These are phyloP conservation scores for Calvadosia cruxmelitensis DNA, from an alignment of 30 jellyfish, hydroid and myxozoan genomes.

Conservation along the genomic window DNA sequence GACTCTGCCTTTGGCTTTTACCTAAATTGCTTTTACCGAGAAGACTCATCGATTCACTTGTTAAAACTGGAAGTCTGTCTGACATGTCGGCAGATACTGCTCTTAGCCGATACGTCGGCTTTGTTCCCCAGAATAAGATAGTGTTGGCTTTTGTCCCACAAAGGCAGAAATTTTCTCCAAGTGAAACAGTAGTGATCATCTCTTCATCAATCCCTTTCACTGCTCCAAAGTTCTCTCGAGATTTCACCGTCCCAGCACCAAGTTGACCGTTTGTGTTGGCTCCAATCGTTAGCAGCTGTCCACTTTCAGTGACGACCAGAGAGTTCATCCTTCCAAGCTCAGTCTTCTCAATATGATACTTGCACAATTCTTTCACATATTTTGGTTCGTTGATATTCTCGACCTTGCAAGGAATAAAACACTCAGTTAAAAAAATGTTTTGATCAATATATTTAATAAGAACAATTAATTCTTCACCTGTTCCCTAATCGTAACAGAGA, in stretches of 20 bases:
- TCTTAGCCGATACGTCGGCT: slow-evolving; percentile 38
- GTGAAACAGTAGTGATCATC: slow-evolving; percentile 17
- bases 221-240: slow-evolving; percentile 47
- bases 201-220: slow-evolving; percentile 78
- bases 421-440: no score
- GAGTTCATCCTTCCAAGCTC: slow-evolving; percentile 56
- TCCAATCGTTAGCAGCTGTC: slow-evolving; percentile 57
- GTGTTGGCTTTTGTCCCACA: not conserved
- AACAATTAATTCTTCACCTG: no score
- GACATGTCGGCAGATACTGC: slow-evolving; percentile 15
- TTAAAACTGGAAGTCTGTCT: not conserved
- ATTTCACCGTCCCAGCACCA: slow-evolving; percentile 64
- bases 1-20: no score
- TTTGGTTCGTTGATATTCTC: slow-evolving; percentile 35
- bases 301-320: slow-evolving; percentile 44
- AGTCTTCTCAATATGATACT: slow-evolving; percentile 34
- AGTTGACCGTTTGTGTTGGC: slow-evolving; percentile 69
- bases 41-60: not conserved
- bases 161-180: not conserved
- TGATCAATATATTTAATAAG: no score
- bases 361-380: slow-evolving; percentile 57
- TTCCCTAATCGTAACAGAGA: no score
- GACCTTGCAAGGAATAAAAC: no score
- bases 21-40: no score
- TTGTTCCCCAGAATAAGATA: slow-evolving; percentile 77